Percentiles rank a stretch among this genome's conserved stretches.
phyloP scores from a whole-genome alignment of 2,113 vertebrate genomes.

The Chitala chitala region DNA sequence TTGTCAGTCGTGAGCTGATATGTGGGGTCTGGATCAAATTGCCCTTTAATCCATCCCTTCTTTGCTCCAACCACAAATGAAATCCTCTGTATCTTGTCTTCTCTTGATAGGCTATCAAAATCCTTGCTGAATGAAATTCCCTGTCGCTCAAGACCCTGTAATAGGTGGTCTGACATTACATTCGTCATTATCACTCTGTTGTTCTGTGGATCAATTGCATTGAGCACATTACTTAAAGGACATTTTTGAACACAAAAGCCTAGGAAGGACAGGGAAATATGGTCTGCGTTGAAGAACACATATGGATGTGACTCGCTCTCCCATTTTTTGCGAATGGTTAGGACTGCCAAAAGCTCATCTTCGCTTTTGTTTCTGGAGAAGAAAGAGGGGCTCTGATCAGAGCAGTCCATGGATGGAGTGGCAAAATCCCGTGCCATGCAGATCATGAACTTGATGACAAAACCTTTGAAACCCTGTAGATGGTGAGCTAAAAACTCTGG shows the following conservation, averaged over 20 bases:
- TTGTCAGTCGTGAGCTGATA: constrained; percentile 72
- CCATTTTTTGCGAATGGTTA: constrained; percentile 62
- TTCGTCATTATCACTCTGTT: constrained; percentile 45
- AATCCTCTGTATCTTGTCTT: constrained; percentile 59
- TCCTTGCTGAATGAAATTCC: constrained; percentile 59
- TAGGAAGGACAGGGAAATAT: constrained; percentile 65
- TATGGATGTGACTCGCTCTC: constrained; percentile 68
- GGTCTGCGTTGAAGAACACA: constrained; percentile 67
- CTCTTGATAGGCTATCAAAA: constrained; percentile 58
- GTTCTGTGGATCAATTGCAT: constrained; percentile 55
- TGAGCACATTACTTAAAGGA: constrained; percentile 21
- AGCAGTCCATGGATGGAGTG: constrained; percentile 58
- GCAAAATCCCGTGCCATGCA: constrained; percentile 69
- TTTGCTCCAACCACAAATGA: constrained; percentile 60
- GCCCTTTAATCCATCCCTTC: constrained; percentile 35
- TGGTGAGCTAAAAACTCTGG: constrained; percentile 42
- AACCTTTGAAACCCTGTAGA: constrained; percentile 62
- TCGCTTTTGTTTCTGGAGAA: constrained; percentile 5
- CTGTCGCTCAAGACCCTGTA: constrained; percentile 49
- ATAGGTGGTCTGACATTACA: constrained; percentile 56
- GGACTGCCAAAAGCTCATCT: constrained; percentile 39
- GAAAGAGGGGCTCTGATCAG: constrained; percentile 52
- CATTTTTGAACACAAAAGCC: constrained; percentile 55
- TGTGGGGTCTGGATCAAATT: constrained; percentile 64
- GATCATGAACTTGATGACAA: constrained; percentile 72